Percentiles rank a stretch among this genome's conserved stretches.
Evolutionary conservation across 2,888 invertebrate genomes (phyloP).

Genomic region (Callyntrura sp.): DNA sequence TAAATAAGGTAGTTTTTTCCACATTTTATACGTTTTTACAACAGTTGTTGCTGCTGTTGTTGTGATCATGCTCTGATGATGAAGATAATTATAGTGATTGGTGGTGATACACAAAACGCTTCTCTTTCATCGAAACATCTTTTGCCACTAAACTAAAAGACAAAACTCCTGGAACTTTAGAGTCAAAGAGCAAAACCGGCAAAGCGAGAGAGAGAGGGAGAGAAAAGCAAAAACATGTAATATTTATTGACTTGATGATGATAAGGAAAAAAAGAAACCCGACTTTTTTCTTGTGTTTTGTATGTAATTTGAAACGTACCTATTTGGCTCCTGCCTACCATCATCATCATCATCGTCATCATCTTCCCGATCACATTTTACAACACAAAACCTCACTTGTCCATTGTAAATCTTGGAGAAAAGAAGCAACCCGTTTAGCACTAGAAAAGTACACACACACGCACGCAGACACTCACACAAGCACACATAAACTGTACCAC

Average conservation of each 20-base stretch:
- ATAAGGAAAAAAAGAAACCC: slow-evolving; percentile 62
- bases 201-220: no score
- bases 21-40: slow-evolving; percentile 45
- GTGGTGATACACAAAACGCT: slow-evolving; percentile 66
- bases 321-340: slow-evolving; percentile 75
- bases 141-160: background rate
- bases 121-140: background rate
- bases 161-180: slow-evolving; percentile 47
- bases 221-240: slow-evolving; percentile 77
- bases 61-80: slow-evolving; percentile 61
- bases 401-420: slow-evolving; percentile 77
- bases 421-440: slow-evolving; percentile 50
- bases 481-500: no score
- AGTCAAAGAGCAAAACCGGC: no score
- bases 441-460: slow-evolving; percentile 19
- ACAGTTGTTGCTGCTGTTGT: slow-evolving; percentile 36
- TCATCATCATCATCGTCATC: slow-evolving; percentile 56
- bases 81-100: slow-evolving; percentile 73
- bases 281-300: slow-evolving; percentile 43
- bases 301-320: slow-evolving; percentile 64
- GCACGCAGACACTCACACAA: background rate
- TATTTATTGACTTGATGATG: slow-evolving; percentile 79
- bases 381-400: slow-evolving; percentile 79
- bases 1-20: no score
- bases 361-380: slow-evolving; percentile 54